Percentiles rank a stretch among this genome's conserved stretches.
Conservation (phyloP, 2,113 vertebrate genomes). For the Strix aluco region DNA sequence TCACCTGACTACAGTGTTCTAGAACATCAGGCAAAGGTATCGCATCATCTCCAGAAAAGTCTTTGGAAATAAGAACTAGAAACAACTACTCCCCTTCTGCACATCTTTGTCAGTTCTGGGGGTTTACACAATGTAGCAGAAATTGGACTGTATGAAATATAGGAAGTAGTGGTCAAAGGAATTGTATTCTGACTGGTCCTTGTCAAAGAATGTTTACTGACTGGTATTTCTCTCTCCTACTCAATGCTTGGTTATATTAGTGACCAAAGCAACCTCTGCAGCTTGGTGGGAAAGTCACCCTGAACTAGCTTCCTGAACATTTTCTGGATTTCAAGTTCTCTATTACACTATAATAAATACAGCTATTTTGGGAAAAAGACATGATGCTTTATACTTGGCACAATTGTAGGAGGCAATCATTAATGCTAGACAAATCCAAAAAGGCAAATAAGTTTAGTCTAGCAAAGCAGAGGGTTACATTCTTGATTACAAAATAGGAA, state of each 20-base stretch:
- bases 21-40: background rate
- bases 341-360: background rate
- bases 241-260: background rate
- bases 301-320: background rate
- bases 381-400: background rate
- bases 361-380: background rate
- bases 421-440: background rate
- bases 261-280: background rate
- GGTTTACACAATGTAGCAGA: background rate
- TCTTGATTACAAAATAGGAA: conserved; percentile 2
- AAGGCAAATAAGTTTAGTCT: background rate
- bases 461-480: background rate
- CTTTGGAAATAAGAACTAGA: background rate
- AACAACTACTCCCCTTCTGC: background rate
- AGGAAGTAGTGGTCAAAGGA: background rate
- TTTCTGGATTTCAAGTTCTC: background rate
- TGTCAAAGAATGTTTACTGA: background rate
- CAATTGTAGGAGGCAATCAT: background rate
- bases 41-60: background rate
- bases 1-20: background rate
- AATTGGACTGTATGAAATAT: background rate
- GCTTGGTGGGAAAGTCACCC: background rate
- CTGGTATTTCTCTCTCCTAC: background rate
- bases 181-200: background rate
- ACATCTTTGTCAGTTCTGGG: background rate